Evolutionary conservation across 2,797 vertebrate genomes (phyloP).

Genomic region (Microctenopoma lineatum): DNA sequence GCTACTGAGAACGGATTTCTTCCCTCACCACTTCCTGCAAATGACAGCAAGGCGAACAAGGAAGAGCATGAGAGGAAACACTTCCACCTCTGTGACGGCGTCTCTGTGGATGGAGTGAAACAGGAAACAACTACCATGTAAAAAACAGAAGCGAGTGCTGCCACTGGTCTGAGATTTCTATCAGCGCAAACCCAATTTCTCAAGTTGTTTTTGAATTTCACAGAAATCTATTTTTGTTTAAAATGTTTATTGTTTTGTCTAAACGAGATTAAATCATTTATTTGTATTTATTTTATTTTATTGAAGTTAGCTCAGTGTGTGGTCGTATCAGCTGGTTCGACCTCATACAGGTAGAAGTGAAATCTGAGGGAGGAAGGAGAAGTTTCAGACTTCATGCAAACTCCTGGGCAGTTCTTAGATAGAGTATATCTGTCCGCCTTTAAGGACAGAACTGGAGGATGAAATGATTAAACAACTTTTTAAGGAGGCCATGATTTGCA

Average conservation of each 20-base stretch:
- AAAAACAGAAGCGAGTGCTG: not conserved
- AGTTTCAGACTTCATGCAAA: not conserved
- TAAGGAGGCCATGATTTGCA: constrained; percentile 45
- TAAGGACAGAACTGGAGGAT: not conserved
- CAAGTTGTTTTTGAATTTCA: too few species aligned
- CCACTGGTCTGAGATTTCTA: too few species aligned
- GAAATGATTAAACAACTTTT: constrained; percentile 18
- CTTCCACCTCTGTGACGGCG: constrained; percentile 14
- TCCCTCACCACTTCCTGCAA: not conserved
- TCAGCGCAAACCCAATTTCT: too few species aligned
- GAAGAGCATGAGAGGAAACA: not conserved
- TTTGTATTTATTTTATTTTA: too few species aligned
- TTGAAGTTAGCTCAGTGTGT: too few species aligned
- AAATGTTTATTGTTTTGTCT: too few species aligned
- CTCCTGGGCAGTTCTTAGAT: too few species aligned
- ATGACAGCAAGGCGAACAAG: constrained; percentile 31
- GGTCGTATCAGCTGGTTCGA: too few species aligned
- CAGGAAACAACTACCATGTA: not conserved
- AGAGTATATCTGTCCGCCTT: not conserved
- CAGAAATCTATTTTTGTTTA: too few species aligned
- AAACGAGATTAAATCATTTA: too few species aligned
- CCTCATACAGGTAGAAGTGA: too few species aligned
- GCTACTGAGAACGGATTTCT: constrained; percentile 22
- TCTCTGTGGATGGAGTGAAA: constrained; percentile 12
- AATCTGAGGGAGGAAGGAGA: too few species aligned